Conservation (phyloP, 2,113 vertebrate species). For the Malurus melanocephalus region DNA sequence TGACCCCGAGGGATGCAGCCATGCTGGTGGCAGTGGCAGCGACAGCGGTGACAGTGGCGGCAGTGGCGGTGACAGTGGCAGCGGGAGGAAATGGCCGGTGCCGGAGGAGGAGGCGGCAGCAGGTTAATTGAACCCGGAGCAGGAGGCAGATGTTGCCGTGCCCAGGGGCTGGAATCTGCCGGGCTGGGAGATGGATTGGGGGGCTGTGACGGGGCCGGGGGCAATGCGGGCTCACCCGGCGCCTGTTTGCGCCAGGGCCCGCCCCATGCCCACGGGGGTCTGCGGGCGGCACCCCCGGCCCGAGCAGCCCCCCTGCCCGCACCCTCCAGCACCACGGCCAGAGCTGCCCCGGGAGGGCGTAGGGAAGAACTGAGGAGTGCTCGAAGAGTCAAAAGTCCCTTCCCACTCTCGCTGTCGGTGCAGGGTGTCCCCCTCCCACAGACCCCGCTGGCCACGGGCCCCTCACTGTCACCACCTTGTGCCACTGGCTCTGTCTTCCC, state of each 20-base stretch:
- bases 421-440: too few species aligned
- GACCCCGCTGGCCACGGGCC: not conserved
- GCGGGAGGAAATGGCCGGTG: not conserved
- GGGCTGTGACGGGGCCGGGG: not conserved
- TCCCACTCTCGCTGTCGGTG: not conserved
- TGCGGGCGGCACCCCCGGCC: not conserved
- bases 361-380: not conserved
- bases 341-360: too few species aligned
- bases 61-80: not conserved
- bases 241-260: not conserved
- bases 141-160: slow-evolving; percentile 38
- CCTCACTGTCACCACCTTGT: not conserved
- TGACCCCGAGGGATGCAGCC: not conserved
- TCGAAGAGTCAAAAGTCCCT: rapidly evolving
- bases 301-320: not conserved
- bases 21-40: not conserved
- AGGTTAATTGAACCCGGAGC: slow-evolving; percentile 41
- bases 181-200: slow-evolving; percentile 39
- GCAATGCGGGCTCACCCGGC: not conserved
- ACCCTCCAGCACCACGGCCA: too few species aligned
- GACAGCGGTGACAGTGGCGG: not conserved
- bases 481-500: not conserved
- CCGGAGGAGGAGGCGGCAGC: slow-evolving; percentile 19
- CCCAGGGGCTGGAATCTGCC: slow-evolving; percentile 52
- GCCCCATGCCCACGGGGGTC: not conserved